Percentiles rank a stretch among this genome's conserved stretches.
These are phyloP conservation scores for Musca domestica DNA, from an alignment of 1,140 invertebrate species.

Conservation along the genomic window DNA sequence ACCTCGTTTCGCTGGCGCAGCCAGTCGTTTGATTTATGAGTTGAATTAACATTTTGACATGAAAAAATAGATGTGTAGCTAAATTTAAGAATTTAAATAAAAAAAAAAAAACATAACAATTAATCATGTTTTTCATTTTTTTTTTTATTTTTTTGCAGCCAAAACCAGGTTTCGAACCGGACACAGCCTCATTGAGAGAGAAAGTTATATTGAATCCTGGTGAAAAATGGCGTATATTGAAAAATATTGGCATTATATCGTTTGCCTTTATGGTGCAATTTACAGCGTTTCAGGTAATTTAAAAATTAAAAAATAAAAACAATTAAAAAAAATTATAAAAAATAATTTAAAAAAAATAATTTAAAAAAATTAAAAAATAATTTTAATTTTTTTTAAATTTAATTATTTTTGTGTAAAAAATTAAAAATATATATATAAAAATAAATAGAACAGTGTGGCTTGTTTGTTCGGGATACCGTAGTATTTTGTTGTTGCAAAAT, in stretches of 20 bases:
- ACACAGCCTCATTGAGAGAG: slow-evolving; percentile 56
- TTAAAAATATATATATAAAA: no score
- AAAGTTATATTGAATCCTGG: slow-evolving; percentile 73
- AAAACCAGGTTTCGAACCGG: slow-evolving; percentile 52
- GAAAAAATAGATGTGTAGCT: no score
- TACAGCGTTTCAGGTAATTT: slow-evolving; percentile 74
- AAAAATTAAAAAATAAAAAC: neutral
- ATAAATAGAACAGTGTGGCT: no score
- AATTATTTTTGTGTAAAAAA: neutral
- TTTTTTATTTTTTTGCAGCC: slow-evolving; percentile 47
- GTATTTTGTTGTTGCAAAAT: no score
- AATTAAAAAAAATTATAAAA: neutral
- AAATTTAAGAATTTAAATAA: no score
- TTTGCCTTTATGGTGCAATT: slow-evolving; percentile 90
- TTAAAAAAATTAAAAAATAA: neutral
- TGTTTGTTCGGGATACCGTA: no score
- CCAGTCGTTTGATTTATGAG: neutral
- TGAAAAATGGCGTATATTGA: slow-evolving; percentile 84
- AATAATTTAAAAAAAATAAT: neutral
- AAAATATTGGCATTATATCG: slow-evolving; percentile 83
- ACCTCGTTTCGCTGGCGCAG: no score
- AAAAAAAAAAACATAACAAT: neutral
- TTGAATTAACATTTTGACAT: neutral
- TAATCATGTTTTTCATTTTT: slow-evolving; percentile 17
- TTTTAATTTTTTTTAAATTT: neutral